Conservation (phyloP, 2,888 invertebrate species). For the Corythucha ciliata region DNA sequence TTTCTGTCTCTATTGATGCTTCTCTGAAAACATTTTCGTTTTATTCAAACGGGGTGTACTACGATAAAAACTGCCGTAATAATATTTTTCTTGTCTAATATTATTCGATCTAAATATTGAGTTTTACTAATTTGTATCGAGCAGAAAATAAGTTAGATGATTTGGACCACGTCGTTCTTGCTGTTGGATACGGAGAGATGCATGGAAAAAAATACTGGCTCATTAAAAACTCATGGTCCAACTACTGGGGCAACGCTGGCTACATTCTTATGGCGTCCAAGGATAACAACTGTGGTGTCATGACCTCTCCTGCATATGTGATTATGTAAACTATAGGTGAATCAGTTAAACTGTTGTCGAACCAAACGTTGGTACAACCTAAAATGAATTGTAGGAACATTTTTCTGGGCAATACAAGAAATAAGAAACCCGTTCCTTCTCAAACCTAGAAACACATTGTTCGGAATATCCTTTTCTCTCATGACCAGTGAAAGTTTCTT, state of each 20-base stretch:
- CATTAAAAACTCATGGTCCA: constrained; percentile 94
- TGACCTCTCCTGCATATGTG: constrained; percentile 76
- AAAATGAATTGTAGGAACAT: no score
- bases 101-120: constrained; percentile 39
- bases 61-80: constrained; percentile 63
- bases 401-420: no score
- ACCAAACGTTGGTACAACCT: no score
- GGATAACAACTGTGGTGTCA: constrained; percentile 89
- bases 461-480: no score
- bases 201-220: constrained; percentile 84
- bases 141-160: constrained; percentile 58
- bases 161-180: constrained; percentile 86
- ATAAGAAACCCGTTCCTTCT: no score
- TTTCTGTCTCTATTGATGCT: constrained; percentile 86
- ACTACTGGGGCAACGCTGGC: constrained; percentile 94
- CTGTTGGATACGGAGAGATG: constrained; percentile 81
- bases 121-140: no score
- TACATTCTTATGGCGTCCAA: constrained; percentile 83
- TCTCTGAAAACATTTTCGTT: constrained; percentile 81
- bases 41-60: constrained; percentile 92
- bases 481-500: no score
- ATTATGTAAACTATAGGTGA: no score
- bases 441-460: no score
- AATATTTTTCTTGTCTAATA: no score
- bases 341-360: no score